Evolutionary conservation across 2,113 vertebrate species (phyloP).

Genomic region (Zapus hudsonius): DNA sequence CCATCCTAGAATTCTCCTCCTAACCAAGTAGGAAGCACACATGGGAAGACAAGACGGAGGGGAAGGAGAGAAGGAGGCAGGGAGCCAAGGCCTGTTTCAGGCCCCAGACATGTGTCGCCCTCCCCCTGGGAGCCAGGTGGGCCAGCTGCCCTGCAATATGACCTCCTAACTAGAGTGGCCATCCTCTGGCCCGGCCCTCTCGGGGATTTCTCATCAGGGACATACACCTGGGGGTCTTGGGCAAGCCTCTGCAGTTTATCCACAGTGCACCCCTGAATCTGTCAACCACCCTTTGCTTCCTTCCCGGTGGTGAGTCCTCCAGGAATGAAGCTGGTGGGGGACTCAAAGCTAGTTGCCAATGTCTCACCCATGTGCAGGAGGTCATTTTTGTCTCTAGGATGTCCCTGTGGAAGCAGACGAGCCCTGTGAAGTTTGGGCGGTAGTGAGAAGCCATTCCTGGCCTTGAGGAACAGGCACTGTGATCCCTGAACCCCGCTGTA

Average conservation of each 20-base stretch:
- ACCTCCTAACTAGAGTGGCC: neutral
- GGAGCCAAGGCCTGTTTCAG: no score
- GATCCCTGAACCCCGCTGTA: neutral
- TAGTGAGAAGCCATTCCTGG: no score
- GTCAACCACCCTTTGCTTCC: no score
- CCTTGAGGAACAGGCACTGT: neutral
- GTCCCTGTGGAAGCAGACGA: neutral
- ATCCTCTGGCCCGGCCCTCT: no score
- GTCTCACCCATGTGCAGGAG: fast-evolving
- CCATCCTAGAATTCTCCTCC: no score
- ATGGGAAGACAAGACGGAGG: neutral
- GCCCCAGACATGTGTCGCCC: no score
- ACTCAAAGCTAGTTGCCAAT: neutral
- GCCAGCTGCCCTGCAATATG: neutral
- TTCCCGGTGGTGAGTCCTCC: neutral
- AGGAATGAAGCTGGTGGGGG: neutral
- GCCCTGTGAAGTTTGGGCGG: neutral
- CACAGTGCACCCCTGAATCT: neutral
- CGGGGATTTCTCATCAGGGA: neutral
- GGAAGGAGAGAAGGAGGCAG: neutral
- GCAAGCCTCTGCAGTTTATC: no score
- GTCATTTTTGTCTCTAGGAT: fast-evolving
- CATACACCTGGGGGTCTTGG: no score
- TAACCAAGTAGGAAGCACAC: conserved; percentile 53
- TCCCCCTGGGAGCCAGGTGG: neutral